Percentiles rank a stretch among this genome's conserved stretches.
phyloP scores from a whole-genome alignment of 2,113 vertebrate genomes.

The Zootoca vivipara region DNA sequence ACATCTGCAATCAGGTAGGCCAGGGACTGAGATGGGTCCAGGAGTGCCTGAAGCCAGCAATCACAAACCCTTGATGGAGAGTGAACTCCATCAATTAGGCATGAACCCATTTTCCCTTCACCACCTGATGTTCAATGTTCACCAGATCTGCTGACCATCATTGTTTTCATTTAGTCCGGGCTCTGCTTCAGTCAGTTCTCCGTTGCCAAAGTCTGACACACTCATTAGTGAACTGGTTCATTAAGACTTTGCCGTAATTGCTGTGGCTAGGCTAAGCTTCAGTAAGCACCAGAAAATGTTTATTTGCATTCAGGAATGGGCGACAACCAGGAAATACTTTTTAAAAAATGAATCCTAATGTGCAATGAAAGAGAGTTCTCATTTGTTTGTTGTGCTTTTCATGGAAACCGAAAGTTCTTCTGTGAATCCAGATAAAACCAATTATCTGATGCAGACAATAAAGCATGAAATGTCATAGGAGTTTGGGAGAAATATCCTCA shows the following conservation, averaged over 20 bases:
- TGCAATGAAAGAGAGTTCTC: not conserved
- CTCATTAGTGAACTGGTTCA: slow-evolving; percentile 38
- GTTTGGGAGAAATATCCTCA: not conserved
- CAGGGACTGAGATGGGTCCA: not conserved
- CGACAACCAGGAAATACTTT: not conserved
- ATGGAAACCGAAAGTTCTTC: not conserved
- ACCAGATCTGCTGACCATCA: not conserved
- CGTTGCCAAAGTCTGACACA: slow-evolving; percentile 15
- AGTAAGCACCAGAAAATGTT: not conserved
- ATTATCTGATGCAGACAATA: slow-evolving; percentile 4
- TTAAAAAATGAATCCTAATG: not conserved
- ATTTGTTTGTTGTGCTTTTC: not conserved
- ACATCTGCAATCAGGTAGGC: not conserved
- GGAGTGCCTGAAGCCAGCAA: not conserved
- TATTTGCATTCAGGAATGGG: not conserved
- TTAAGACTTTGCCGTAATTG: slow-evolving; percentile 44
- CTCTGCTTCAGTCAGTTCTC: not conserved
- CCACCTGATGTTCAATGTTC: not conserved
- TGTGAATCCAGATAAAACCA: not conserved
- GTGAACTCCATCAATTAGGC: not conserved
- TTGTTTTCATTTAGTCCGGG: not conserved
- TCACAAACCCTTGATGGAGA: not conserved
- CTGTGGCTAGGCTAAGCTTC: slow-evolving; percentile 32
- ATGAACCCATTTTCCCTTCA: not conserved
- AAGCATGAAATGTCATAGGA: slow-evolving; percentile 7